Conservation (phyloP, 1,140 invertebrate species). For the Drosophila pandora region DNA sequence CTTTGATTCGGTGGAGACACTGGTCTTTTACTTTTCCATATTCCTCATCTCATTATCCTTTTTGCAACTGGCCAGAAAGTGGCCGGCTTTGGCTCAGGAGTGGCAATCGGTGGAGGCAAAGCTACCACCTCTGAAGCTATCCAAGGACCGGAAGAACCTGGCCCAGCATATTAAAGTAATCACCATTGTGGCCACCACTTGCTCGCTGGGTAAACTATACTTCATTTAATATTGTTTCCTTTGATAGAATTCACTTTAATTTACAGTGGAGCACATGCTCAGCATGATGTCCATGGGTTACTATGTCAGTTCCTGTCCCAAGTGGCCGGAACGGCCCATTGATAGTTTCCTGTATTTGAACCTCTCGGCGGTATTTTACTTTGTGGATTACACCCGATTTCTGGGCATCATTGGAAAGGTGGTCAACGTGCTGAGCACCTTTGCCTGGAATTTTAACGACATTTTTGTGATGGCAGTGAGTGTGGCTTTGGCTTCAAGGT, state of each 20-base stretch:
- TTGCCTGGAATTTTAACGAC: constrained; percentile 88
- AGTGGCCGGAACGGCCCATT: constrained; percentile 58
- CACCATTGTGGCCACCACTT: constrained; percentile 67
- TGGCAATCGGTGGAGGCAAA: constrained; percentile 81
- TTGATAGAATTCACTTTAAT: background rate
- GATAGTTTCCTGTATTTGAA: constrained; percentile 69
- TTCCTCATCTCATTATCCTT: constrained; percentile 65
- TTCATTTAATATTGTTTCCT: background rate
- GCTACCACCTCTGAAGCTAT: constrained; percentile 43
- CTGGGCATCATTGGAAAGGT: constrained; percentile 80
- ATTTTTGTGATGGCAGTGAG: constrained; percentile 87
- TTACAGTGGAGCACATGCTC: constrained; percentile 80
- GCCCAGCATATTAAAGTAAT: constrained; percentile 65
- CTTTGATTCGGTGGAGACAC: constrained; percentile 70
- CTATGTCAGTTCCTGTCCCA: constrained; percentile 63
- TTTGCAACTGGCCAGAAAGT: constrained; percentile 82
- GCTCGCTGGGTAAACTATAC: constrained; percentile 55
- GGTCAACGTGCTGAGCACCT: constrained; percentile 87
- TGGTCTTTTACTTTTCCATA: constrained; percentile 71
- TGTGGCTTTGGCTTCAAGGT: constrained; percentile 85
- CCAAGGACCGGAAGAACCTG: constrained; percentile 45
- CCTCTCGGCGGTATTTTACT: constrained; percentile 67
- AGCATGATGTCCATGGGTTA: constrained; percentile 73
- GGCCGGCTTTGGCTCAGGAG: constrained; percentile 67
- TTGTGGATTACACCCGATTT: constrained; percentile 62